Evolutionary conservation across 2,797 vertebrate species (phyloP), one percentile per base, ranked within the genome.

Genomic region (Danio albolineatus): DNA sequence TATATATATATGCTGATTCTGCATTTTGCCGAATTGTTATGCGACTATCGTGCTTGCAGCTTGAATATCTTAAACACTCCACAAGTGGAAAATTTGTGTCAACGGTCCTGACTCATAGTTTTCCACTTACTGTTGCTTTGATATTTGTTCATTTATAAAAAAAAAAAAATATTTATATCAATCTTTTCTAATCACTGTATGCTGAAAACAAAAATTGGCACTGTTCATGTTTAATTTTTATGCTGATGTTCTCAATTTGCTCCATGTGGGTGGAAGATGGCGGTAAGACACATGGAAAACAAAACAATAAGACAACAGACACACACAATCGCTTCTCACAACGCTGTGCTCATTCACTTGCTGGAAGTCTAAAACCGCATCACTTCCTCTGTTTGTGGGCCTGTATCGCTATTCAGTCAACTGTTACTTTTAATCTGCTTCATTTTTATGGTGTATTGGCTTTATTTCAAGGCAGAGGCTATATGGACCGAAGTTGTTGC

Each of bases 331-430:
- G 51, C 36, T 21, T 78, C 59, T 74, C 64, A 80, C 17, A 44
- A 13, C 51, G 19, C 39, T 72, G 13, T 43, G 54, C 62, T 75
- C 46, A 79, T 79, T 83, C 75, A 71, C 56, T 74, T 53, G 60
- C 49, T 82, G 64, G 49, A 80, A 70, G 69, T 46, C 39, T 67
- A 65, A 61, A 80, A 80, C 71, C 74, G 59, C 66, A 70, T 51
- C 44, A 61, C 43, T 73, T 78, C 72, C 64, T 78, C 49, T 78
- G 39, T 75, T 66, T 48, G 60, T 46, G 17, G 46, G 53, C 14
- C 21, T 36, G 46, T 54, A 17, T 13, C 0, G n/a, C 38, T 56
- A 17, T 71, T 71, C n/a, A 41, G 49, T 19, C 36, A 19, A 56
- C 48, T 6, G 39, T 73, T 57, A 17, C 1, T 57, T 44, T 72